Evolutionary conservation across 2,113 vertebrate species (phyloP).

Genomic region (Ploceus nigricollis): DNA sequence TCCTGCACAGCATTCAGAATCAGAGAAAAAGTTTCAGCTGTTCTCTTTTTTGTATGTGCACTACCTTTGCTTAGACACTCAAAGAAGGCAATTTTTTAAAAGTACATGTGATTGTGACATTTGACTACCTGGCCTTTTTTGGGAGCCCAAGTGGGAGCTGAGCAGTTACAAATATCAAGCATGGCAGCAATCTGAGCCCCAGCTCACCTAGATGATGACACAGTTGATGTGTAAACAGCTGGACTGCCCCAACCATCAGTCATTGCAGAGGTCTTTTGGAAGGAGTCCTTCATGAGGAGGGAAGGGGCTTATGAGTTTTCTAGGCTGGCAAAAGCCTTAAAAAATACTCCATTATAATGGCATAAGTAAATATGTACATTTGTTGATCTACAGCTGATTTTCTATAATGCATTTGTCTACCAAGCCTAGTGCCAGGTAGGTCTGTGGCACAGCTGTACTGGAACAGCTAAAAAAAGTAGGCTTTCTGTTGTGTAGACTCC

Average conservation of each 20-base stretch:
- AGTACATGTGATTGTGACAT: not conserved
- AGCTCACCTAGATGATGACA: not conserved
- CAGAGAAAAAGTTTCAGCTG: not conserved
- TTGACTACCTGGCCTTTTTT: not conserved
- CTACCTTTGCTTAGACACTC: not conserved
- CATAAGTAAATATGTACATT: not conserved
- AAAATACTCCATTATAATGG: not conserved
- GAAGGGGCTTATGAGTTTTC: not conserved
- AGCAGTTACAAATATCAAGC: not conserved
- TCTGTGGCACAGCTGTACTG: not conserved
- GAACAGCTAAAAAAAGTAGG: not conserved
- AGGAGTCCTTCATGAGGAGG: not conserved
- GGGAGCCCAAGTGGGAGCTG: not conserved
- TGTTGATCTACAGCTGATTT: not conserved
- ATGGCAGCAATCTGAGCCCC: not conserved
- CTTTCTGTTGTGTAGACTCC: not conserved
- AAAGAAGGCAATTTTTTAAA: not conserved
- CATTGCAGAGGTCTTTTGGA: accelerated
- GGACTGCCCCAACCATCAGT: not conserved
- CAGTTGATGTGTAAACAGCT: not conserved
- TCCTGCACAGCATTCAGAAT: not conserved
- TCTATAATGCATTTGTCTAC: not conserved
- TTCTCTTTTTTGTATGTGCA: not conserved
- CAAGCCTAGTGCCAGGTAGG: not conserved
- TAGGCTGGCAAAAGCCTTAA: not conserved